phyloP scores from a whole-genome alignment of 2,113 vertebrate species.

The Peromyscus polionotus region DNA sequence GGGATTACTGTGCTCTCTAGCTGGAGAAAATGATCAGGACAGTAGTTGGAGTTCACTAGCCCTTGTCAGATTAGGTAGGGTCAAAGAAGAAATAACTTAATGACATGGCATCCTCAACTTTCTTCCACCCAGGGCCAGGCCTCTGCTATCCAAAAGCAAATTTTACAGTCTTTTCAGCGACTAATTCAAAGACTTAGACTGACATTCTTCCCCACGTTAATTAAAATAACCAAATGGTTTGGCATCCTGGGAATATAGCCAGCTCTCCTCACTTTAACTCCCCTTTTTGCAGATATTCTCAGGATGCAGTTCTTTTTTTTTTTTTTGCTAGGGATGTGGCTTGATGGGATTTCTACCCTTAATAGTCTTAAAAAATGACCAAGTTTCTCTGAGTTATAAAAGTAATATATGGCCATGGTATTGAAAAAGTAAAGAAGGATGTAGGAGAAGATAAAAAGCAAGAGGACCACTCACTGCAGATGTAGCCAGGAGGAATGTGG shows the following conservation, averaged over 20 bases:
- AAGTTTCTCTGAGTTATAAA: constrained; percentile 57
- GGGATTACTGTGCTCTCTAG: not conserved
- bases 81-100: constrained; percentile 32
- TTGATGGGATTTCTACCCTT: constrained; percentile 58
- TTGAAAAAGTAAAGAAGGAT: constrained; percentile 22
- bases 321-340: not conserved
- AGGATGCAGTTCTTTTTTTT: not conserved
- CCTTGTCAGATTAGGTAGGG: not conserved
- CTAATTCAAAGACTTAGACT: constrained; percentile 31
- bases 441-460: not conserved
- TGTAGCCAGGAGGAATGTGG: not conserved
- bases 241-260: constrained; percentile 53
- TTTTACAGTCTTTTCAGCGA: not conserved
- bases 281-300: constrained; percentile 49
- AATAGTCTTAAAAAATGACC: constrained; percentile 24
- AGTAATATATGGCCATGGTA: constrained; percentile 39
- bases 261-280: constrained; percentile 51
- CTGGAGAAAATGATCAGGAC: not conserved
- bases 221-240: constrained; percentile 60
- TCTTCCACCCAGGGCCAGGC: not conserved
- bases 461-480: not conserved
- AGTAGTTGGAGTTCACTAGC: not conserved
- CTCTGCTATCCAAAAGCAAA: not conserved
- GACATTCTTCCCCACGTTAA: constrained; percentile 37
- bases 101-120: not conserved